These are phyloP conservation scores for Melanotaenia duboulayi DNA, from an alignment of 2,113 vertebrate species.

Conservation along the genomic window DNA sequence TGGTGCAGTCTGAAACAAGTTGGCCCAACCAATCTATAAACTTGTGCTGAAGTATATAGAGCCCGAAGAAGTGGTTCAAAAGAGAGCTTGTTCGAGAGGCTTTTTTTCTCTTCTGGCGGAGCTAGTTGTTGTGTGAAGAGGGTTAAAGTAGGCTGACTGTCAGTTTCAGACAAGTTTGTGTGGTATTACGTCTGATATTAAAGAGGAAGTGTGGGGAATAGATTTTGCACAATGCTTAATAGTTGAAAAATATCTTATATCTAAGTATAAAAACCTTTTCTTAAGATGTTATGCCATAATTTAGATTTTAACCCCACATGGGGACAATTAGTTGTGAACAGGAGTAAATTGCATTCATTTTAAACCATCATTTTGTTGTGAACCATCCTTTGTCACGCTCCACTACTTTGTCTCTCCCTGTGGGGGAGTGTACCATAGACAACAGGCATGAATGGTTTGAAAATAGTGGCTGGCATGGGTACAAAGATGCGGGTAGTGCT, in stretches of 20 bases:
- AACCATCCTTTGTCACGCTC: conserved; percentile 18
- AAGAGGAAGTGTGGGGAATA: background rate
- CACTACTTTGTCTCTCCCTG: conserved; percentile 26
- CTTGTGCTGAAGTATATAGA: no score
- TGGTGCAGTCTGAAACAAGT: no score
- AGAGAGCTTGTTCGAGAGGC: background rate
- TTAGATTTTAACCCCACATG: background rate
- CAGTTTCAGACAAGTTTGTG: no score
- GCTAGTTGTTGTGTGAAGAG: background rate
- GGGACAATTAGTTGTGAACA: background rate
- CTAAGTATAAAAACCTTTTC: background rate
- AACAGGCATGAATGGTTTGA: conserved; percentile 21
- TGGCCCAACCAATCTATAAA: no score
- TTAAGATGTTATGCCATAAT: background rate
- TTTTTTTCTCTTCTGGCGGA: background rate
- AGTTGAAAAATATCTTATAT: no score
- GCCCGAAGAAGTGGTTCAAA: no score
- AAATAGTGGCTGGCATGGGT: background rate
- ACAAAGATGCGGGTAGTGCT: conserved; percentile 9
- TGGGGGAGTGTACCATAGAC: conserved; percentile 6
- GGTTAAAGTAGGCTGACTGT: background rate
- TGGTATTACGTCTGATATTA: background rate
- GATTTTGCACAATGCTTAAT: background rate
- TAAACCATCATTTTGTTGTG: conserved; percentile 11
- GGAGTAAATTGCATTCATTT: background rate